A percentile compares a stretch with the other conserved stretches of the same genome.
Evolutionary conservation across 2,113 vertebrate genomes (phyloP).

Genomic region (Cariama cristata): DNA sequence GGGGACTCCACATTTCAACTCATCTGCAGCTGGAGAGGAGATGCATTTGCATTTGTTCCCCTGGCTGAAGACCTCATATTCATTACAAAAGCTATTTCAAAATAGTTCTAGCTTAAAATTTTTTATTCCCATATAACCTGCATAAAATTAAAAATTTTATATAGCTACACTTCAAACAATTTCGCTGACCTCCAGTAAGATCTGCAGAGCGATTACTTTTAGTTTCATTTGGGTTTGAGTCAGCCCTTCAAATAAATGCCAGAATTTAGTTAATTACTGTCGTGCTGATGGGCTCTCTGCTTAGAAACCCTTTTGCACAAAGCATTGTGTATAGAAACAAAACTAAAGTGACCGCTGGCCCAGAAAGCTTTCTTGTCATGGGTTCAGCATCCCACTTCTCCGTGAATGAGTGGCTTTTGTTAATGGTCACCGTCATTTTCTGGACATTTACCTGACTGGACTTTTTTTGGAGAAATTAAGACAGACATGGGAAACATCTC

Average conservation of each 20-base stretch:
- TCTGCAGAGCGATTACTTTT: not conserved
- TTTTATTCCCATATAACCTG: not conserved
- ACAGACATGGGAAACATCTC: not conserved
- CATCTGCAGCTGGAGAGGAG: not conserved
- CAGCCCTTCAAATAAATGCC: not conserved
- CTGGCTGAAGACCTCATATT: not conserved
- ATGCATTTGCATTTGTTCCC: conserved; percentile 28
- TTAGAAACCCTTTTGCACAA: not conserved
- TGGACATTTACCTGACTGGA: not conserved
- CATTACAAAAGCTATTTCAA: conserved; percentile 11
- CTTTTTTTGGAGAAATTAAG: not conserved
- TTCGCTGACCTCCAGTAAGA: not conserved
- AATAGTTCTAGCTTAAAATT: not conserved
- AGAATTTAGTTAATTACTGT: not conserved
- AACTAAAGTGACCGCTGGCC: not conserved
- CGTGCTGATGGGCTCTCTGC: not conserved
- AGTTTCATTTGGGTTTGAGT: not conserved
- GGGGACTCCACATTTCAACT: conserved; percentile 52
- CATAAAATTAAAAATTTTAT: not conserved
- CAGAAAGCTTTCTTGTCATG: not conserved
- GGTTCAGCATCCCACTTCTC: not conserved
- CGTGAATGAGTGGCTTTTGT: not conserved
- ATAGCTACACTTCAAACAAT: not conserved
- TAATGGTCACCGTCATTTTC: not conserved
- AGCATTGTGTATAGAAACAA: not conserved